Base-by-base conservation (phyloP, 2,888 invertebrate genomes). In the Gastrophysa polygoni region DNA sequence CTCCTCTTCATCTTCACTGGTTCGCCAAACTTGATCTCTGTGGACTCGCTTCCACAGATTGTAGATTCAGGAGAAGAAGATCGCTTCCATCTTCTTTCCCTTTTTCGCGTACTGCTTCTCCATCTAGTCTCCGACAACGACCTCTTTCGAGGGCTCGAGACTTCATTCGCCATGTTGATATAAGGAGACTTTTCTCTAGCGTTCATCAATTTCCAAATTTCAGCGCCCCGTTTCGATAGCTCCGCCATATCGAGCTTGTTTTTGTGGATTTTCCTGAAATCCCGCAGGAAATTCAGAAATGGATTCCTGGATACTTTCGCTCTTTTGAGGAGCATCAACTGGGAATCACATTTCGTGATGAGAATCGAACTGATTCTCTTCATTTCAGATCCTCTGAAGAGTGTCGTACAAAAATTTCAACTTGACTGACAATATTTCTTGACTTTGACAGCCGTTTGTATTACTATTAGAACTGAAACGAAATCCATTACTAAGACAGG, bases 241-340 rank as follows among this genome's bases (percentile, higher is more conserved):
- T 73, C 69, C 2, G 52, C 65, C 29, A 67, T 24, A 24, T 64
- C 64, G 14, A 71, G 16, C n/a, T 58, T 58, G n/a, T 46, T 57
- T 47, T 34, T 60, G 28, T 68, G 69, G 6, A 59, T 54, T 55
- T 59, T 67, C 43, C 71, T 63, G 52, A 69, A 73, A 48, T 72
- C 70, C 32, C 68, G 50, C 56, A 73, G 29, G 52, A 73, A 73
- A 48, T 73, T 73, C 28, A 73, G 48, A 57, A 71, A 73, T 0
- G 72, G 73, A 46, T 71, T 73, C 29, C 66, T 38, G 38, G 14
- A 38, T 38, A 38, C 38, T 38, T 11, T 38, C 14, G 38, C 3
- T 2, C 38, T 38, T 4, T 14, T 38, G 38, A n/a, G 38, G 10
- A n/a, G 38, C 4, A 14, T 38, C 38, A 14, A 2, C 14, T 4